These are phyloP conservation scores for Nyctibius bracteatus DNA, from an alignment of 2,113 vertebrate species.

Conservation along the genomic window DNA sequence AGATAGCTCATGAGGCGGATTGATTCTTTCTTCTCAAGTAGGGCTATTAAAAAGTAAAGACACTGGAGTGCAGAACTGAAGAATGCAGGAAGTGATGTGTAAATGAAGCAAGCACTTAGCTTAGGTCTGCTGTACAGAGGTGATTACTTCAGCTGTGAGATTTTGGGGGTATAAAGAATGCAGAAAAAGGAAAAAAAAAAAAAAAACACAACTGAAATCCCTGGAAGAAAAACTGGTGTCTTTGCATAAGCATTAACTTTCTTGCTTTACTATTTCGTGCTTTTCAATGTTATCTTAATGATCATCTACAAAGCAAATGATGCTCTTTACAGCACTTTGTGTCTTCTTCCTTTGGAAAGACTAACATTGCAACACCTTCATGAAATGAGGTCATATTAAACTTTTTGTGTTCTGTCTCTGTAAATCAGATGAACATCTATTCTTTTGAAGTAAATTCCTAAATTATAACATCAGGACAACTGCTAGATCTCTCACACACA, in stretches of 20 bases:
- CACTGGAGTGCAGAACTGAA: not conserved
- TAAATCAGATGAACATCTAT: not conserved
- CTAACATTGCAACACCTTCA: not conserved
- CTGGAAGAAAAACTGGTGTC: not conserved
- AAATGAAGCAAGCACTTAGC: not conserved
- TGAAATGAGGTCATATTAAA: not conserved
- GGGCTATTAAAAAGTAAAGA: not conserved
- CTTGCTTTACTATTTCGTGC: not conserved
- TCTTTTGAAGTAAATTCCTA: not conserved
- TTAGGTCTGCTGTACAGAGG: rapidly evolving
- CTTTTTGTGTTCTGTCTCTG: not conserved
- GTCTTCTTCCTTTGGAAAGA: not conserved
- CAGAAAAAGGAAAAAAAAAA: rapidly evolving
- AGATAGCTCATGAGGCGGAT: not conserved
- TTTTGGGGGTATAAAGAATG: not conserved
- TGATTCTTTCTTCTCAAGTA: not conserved
- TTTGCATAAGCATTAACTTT: not conserved
- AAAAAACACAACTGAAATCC: rapidly evolving
- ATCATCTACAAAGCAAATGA: not conserved
- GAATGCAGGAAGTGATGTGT: not conserved
- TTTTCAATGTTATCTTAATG: not conserved
- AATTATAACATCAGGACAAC: not conserved
- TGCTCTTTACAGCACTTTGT: not conserved
- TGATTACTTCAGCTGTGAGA: not conserved
- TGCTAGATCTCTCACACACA: not conserved